A percentile compares a stretch with the other conserved stretches of the same genome.
Conservation (phyloP, 2,113 vertebrate species). For the Tor tambroides region DNA sequence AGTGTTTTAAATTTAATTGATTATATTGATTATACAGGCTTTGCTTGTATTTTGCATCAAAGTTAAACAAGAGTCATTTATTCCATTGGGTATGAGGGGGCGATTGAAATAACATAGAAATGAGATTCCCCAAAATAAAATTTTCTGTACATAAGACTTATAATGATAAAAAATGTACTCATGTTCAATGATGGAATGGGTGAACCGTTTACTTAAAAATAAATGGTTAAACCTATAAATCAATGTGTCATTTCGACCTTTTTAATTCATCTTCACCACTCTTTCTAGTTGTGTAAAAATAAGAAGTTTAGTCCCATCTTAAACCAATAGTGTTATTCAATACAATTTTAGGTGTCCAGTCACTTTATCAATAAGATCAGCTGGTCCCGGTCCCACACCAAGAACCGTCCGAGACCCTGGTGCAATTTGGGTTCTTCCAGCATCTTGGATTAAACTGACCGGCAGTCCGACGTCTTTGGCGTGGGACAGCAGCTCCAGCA, state of each 20-base stretch:
- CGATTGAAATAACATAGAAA: background rate
- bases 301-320: background rate
- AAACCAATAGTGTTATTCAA: conserved; percentile 64
- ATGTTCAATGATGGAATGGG: conserved; percentile 33
- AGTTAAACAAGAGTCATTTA: background rate
- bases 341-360: conserved; percentile 93
- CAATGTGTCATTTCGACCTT: conserved; percentile 19
- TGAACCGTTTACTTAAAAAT: conserved; percentile 51
- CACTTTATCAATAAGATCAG: conserved; percentile 86
- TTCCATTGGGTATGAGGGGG: conserved; percentile 27
- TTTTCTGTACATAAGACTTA: conserved; percentile 46
- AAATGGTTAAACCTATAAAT: conserved; percentile 48
- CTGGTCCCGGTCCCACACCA: conserved; percentile 89
- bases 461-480: conserved; percentile 85
- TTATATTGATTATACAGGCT: background rate
- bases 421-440: conserved; percentile 93
- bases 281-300: background rate
- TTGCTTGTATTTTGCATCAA: background rate
- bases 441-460: conserved; percentile 94
- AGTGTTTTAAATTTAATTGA: background rate
- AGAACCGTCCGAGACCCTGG: conserved; percentile 92
- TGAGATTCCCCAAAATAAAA: background rate
- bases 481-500: conserved; percentile 81
- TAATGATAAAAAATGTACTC: conserved; percentile 36
- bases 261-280: conserved; percentile 34